Percentiles rank a stretch among this genome's conserved stretches.
Conservation (phyloP, 2,113 vertebrate genomes). For the Aphelocoma coerulescens region DNA sequence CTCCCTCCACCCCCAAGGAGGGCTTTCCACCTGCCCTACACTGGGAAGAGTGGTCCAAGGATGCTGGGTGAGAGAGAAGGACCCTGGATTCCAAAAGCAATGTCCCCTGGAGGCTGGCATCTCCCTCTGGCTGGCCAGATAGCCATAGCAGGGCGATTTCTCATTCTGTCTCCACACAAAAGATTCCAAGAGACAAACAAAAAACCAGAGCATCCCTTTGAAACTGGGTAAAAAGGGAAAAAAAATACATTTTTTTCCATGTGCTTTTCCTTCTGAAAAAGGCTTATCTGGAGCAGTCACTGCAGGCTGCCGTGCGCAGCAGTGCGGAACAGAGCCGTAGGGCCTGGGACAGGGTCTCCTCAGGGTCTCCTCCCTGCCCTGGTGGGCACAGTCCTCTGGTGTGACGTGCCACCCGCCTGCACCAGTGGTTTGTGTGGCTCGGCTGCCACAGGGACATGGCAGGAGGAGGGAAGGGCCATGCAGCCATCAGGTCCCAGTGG, state of each 20-base stretch:
- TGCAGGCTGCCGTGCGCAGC: rapidly evolving
- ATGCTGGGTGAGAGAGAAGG: neutral
- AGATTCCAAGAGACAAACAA: neutral
- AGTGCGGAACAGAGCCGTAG: rapidly evolving
- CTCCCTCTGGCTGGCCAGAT: neutral
- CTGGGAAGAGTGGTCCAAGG: neutral
- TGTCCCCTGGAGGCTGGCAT: neutral
- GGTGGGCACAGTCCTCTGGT: neutral
- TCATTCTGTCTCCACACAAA: neutral
- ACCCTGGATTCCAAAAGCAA: neutral
- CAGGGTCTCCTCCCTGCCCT: neutral
- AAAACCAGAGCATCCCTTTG: neutral
- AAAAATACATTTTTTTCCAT: neutral
- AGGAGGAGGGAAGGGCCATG: neutral
- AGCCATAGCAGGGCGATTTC: neutral
- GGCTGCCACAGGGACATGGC: rapidly evolving
- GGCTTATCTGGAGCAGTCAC: neutral
- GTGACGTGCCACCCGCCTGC: rapidly evolving
- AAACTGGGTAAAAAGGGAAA: neutral
- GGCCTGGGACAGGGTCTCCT: neutral
- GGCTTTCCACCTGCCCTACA: neutral
- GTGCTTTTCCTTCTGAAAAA: neutral
- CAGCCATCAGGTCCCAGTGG: neutral
- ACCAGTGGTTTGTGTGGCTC: rapidly evolving
- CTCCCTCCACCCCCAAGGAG: neutral